A percentile compares a stretch with the other conserved stretches of the same genome.
These are phyloP conservation scores for Sympetrum striolatum DNA, from an alignment of 2,888 invertebrate species.

Conservation along the genomic window DNA sequence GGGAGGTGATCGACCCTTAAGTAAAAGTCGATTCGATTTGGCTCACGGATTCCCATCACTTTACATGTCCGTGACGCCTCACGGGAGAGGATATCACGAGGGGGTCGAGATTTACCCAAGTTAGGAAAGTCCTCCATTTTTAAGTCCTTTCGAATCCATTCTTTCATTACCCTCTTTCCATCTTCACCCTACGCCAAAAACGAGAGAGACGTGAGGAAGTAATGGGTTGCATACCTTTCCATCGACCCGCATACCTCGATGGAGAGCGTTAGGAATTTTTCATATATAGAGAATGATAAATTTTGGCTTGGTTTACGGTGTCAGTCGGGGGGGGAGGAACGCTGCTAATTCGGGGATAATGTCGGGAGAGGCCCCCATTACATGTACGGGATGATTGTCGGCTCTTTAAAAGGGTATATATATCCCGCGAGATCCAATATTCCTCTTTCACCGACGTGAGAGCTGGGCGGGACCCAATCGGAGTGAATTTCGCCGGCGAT, in stretches of 20 bases:
- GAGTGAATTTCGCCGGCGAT: neutral
- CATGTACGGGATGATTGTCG: neutral
- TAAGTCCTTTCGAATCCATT: neutral
- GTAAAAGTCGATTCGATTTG: too few species aligned
- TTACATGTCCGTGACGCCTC: too few species aligned
- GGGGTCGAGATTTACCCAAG: too few species aligned
- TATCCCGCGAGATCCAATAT: neutral
- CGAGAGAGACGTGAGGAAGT: neutral
- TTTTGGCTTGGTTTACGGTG: constrained; percentile 1
- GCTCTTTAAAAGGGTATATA: neutral
- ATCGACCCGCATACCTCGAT: constrained; percentile 32
- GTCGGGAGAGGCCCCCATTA: neutral
- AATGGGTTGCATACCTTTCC: constrained; percentile 17
- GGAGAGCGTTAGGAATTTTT: constrained; percentile 31
- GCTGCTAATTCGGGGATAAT: neutral
- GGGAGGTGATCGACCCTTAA: too few species aligned
- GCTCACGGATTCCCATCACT: too few species aligned
- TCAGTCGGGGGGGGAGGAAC: neutral
- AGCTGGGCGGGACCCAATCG: neutral
- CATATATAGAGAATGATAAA: constrained; percentile 13
- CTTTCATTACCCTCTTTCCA: neutral
- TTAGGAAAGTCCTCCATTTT: too few species aligned
- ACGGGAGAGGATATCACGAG: too few species aligned
- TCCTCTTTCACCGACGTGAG: neutral
- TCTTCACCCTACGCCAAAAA: neutral